Percentiles rank a stretch among this genome's conserved stretches.
Conservation (phyloP, 2,113 vertebrate species). For the Sorex araneus region DNA sequence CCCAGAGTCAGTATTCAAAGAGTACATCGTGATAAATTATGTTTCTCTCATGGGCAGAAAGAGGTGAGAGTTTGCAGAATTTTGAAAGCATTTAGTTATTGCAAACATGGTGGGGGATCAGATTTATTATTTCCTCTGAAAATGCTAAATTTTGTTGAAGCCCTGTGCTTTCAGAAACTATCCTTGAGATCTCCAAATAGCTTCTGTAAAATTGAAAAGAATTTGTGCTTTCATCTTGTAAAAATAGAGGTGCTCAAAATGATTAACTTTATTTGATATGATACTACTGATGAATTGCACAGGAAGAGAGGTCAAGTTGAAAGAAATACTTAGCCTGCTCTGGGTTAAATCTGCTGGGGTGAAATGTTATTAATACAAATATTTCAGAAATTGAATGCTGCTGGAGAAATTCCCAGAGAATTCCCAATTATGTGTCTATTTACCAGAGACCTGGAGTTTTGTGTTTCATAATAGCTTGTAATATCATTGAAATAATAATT, state of each 20-base stretch:
- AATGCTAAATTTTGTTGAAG: conserved; percentile 35
- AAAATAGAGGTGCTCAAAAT: background rate
- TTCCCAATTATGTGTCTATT: background rate
- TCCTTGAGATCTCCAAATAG: background rate
- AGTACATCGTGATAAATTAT: conserved; percentile 13
- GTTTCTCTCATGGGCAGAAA: conserved; percentile 37
- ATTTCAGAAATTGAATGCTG: conserved; percentile 2
- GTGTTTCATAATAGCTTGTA: background rate
- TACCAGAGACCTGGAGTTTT: background rate
- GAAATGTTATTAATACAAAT: background rate
- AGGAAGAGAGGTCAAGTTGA: background rate
- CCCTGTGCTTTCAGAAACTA: conserved; percentile 39
- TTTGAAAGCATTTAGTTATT: conserved; percentile 59
- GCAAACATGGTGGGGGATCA: background rate
- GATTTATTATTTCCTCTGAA: conserved; percentile 41
- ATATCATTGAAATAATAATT: background rate
- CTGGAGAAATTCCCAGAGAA: background rate
- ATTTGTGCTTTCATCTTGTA: background rate
- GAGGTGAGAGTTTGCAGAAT: conserved; percentile 5
- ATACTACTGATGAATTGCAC: background rate
- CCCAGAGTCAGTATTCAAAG: background rate
- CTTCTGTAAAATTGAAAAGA: background rate
- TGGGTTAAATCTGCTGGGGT: background rate
- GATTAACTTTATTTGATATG: background rate
- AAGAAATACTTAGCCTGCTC: background rate